phyloP scores from a whole-genome alignment of 2,113 vertebrate genomes.

The Poicephalus meyeri region DNA sequence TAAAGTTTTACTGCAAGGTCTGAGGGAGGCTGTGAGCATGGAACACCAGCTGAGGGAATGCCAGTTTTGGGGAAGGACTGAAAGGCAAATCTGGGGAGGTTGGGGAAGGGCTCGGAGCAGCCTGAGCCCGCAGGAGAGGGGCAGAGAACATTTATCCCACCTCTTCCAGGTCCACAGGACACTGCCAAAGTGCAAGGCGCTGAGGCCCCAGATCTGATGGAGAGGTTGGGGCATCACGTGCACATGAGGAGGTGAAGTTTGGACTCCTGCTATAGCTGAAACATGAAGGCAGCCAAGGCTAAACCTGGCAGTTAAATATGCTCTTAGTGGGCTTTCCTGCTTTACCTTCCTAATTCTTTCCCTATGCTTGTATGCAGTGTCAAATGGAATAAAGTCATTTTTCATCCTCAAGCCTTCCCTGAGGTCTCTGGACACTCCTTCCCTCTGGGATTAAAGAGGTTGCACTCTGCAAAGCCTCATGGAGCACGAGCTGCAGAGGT shows the following conservation, averaged over 20 bases:
- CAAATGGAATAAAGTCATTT: background rate
- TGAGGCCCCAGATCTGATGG: background rate
- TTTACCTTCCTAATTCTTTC: background rate
- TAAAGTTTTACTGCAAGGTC: conserved; percentile 34
- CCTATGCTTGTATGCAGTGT: background rate
- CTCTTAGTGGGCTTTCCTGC: background rate
- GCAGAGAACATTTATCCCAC: background rate
- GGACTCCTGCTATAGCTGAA: background rate
- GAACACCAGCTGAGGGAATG: background rate
- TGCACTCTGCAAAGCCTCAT: fast-evolving
- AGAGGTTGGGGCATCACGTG: background rate
- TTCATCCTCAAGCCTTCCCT: background rate
- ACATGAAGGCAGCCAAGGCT: background rate
- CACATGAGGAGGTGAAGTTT: background rate
- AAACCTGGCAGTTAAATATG: background rate
- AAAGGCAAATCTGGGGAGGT: background rate
- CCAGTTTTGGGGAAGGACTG: background rate
- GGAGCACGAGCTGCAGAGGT: background rate
- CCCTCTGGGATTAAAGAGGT: background rate
- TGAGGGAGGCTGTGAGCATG: background rate
- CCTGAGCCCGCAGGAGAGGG: background rate
- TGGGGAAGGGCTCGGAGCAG: background rate
- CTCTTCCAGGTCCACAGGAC: background rate
- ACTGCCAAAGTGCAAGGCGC: background rate
- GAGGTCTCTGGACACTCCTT: background rate